Evolutionary conservation across 2,797 vertebrate genomes (phyloP).

Genomic region (Diplodus puntazzo): DNA sequence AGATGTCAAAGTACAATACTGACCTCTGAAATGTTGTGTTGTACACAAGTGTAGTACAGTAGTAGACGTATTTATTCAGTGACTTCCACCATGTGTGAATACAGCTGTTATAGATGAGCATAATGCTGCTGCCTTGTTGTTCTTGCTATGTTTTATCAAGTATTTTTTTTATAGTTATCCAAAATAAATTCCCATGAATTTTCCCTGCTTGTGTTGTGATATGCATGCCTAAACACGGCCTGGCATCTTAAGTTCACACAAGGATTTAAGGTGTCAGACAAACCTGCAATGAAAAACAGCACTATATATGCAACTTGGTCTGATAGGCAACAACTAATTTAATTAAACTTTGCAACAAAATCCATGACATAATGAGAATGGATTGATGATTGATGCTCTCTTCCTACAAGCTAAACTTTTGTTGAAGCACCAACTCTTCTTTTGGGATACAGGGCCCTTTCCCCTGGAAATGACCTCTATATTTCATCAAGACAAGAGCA

Average conservation of each 20-base stretch:
- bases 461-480: slow-evolving; percentile 54
- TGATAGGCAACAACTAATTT: slow-evolving; percentile 3
- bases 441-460: slow-evolving; percentile 31
- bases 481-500: slow-evolving; percentile 62
- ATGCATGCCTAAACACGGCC: neutral
- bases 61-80: neutral
- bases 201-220: neutral
- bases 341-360: slow-evolving; percentile 16
- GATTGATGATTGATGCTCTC: slow-evolving; percentile 41
- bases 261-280: neutral
- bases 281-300: neutral
- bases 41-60: neutral
- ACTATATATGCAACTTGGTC: neutral
- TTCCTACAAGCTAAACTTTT: slow-evolving; percentile 50
- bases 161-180: neutral
- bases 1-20: too few relatives aligned
- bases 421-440: slow-evolving; percentile 46
- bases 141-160: neutral
- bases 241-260: too few relatives aligned
- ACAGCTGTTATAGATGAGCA: neutral
- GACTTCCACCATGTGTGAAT: neutral
- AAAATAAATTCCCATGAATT: neutral
- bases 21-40: too few relatives aligned
- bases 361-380: slow-evolving; percentile 30
- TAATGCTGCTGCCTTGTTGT: neutral